A percentile compares a stretch with the other conserved stretches of the same genome.
phyloP scores from a whole-genome alignment of 2,797 vertebrate species.

The Macropodus opercularis region DNA sequence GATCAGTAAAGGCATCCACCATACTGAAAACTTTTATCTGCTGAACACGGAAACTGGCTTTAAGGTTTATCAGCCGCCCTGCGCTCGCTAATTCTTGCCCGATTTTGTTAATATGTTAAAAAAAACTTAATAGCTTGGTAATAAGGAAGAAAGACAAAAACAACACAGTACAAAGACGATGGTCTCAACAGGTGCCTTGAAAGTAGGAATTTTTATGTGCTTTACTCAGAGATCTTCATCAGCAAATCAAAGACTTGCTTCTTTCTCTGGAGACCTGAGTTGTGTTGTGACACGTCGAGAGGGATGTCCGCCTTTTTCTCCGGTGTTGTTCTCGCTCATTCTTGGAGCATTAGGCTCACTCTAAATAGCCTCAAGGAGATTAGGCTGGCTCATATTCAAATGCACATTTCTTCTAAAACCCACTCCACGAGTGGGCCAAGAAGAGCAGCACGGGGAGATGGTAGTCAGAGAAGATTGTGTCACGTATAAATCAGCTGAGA shows the following conservation, averaged over 20 bases:
- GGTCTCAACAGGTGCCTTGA: slow-evolving; percentile 72
- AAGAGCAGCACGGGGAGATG: slow-evolving; percentile 61
- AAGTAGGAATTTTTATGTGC: slow-evolving; percentile 42
- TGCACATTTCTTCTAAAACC: slow-evolving; percentile 73
- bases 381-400: slow-evolving; percentile 73
- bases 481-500: slow-evolving; percentile 69
- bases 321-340: slow-evolving; percentile 71
- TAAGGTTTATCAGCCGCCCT: slow-evolving; percentile 53
- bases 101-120: slow-evolving; percentile 18
- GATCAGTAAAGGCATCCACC: slow-evolving; percentile 67
- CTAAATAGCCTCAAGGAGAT: slow-evolving; percentile 76
- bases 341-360: slow-evolving; percentile 74
- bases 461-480: slow-evolving; percentile 72
- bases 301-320: slow-evolving; percentile 65
- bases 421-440: slow-evolving; percentile 67
- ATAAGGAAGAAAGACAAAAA: slow-evolving; percentile 13
- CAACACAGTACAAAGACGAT: slow-evolving; percentile 5
- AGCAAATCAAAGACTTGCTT: slow-evolving; percentile 55
- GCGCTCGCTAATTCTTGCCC: slow-evolving; percentile 22
- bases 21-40: slow-evolving; percentile 64
- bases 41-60: slow-evolving; percentile 46
- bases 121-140: slow-evolving; percentile 21
- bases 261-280: slow-evolving; percentile 61
- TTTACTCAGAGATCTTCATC: slow-evolving; percentile 59
- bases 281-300: slow-evolving; percentile 72